These are phyloP conservation scores for Herpetotheres cachinnans DNA, from an alignment of 2,113 vertebrate genomes.

Conservation along the genomic window DNA sequence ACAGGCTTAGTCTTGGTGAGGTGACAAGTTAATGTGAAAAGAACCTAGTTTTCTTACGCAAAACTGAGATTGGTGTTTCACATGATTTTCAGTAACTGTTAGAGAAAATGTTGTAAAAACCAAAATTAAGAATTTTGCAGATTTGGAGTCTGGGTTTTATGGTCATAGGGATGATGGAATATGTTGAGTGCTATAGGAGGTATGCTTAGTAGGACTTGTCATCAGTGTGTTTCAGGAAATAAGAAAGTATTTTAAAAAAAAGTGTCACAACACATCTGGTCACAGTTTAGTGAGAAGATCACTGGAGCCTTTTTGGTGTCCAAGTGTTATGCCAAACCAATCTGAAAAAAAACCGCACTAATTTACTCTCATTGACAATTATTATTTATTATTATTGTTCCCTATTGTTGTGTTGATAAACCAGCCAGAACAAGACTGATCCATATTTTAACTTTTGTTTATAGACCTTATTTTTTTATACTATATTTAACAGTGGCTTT, in stretches of 20 bases:
- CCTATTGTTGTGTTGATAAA: not conserved
- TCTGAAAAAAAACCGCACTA: not conserved
- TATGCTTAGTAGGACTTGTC: not conserved
- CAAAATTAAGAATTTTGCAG: not conserved
- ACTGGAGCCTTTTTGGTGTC: not conserved
- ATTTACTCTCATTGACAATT: not conserved
- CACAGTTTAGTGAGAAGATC: not conserved
- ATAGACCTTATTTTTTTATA: not conserved
- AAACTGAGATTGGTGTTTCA: not conserved
- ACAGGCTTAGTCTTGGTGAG: not conserved
- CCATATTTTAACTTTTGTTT: not conserved
- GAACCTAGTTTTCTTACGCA: not conserved
- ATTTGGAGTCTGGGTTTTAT: not conserved
- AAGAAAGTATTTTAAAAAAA: not conserved
- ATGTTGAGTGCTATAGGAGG: not conserved
- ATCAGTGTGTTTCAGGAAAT: not conserved
- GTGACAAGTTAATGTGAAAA: not conserved
- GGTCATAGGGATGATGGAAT: not conserved
- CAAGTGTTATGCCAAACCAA: not conserved
- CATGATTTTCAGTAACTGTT: not conserved
- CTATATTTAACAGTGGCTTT: not conserved
- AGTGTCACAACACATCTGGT: not conserved
- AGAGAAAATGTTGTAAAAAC: not conserved
- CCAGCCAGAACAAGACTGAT: not conserved
- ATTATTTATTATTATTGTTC: not conserved